These are phyloP conservation scores for Enteromius argenteus DNA, from an alignment of 2,797 vertebrate genomes.

Conservation along the genomic window DNA sequence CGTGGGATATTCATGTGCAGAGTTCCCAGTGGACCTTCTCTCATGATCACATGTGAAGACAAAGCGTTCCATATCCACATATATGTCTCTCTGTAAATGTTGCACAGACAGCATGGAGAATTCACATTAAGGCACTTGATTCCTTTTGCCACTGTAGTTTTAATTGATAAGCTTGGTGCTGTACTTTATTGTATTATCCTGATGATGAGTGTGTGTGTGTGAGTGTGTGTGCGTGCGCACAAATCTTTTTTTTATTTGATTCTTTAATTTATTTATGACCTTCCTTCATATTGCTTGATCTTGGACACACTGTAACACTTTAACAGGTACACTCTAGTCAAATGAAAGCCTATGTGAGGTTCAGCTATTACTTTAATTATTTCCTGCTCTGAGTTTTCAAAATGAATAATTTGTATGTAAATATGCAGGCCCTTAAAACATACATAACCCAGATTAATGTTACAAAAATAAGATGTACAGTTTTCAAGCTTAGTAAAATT, in stretches of 20 bases:
- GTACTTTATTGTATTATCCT: constrained; percentile 40
- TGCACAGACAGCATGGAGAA: constrained; percentile 34
- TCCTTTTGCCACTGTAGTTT: constrained; percentile 40
- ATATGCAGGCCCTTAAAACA: constrained; percentile 47
- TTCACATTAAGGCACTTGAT: constrained; percentile 9
- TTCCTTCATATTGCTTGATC: constrained; percentile 27
- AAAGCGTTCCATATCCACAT: constrained; percentile 23
- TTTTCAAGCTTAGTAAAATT: constrained; percentile 35
- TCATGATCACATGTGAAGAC: constrained; percentile 4
- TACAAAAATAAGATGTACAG: constrained; percentile 19
- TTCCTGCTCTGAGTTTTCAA: neutral
- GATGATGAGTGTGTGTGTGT: neutral
- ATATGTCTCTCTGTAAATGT: constrained; percentile 46
- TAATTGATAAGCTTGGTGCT: constrained; percentile 38
- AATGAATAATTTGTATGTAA: constrained; percentile 48
- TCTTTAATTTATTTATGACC: constrained; percentile 32
- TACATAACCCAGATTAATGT: constrained; percentile 41
- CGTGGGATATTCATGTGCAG: constrained; percentile 34
- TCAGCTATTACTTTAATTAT: constrained; percentile 23
- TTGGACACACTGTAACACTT: constrained; percentile 38
- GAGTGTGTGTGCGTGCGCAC: neutral
- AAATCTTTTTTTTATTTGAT: constrained; percentile 2
- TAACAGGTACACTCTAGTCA: constrained; percentile 15
- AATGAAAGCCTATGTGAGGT: neutral
- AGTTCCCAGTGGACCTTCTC: constrained; percentile 32